Conservation (phyloP, 2,113 vertebrate species). For the Microtus montanus region DNA sequence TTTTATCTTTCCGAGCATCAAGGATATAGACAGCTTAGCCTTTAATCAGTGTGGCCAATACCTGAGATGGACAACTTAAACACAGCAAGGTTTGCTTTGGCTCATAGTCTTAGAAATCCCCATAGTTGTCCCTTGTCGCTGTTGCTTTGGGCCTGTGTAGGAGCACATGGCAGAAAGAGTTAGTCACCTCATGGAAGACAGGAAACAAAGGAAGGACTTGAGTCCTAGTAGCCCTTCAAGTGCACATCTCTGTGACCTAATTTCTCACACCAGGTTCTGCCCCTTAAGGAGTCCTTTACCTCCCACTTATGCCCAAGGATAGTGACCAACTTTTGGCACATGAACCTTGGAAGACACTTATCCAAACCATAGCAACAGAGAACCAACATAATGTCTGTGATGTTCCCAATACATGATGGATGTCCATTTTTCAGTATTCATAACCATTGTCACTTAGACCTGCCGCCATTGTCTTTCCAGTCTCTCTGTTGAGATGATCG, state of each 20-base stretch:
- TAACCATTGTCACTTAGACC: neutral
- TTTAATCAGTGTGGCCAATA: neutral
- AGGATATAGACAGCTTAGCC: neutral
- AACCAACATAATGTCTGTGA: neutral
- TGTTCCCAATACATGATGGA: neutral
- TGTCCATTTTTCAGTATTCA: neutral
- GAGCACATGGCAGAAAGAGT: neutral
- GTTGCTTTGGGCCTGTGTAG: neutral
- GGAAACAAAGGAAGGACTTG: neutral
- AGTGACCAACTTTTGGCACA: too few species aligned
- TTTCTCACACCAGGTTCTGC: neutral
- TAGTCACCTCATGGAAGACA: neutral
- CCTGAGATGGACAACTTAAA: neutral
- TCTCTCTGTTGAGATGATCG: neutral
- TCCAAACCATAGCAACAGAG: neutral
- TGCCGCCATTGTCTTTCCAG: neutral
- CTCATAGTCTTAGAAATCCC: neutral
- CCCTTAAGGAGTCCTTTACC: neutral
- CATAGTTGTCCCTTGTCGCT: neutral
- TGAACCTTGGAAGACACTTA: neutral
- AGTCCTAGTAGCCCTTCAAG: neutral
- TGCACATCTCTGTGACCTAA: neutral
- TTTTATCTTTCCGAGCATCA: neutral
- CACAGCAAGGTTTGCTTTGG: neutral
- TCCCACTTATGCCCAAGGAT: neutral